Evolutionary conservation across 1,140 invertebrate genomes (phyloP), one percentile per base, ranked within the genome.

Genomic region (Vanessa atalanta): DNA sequence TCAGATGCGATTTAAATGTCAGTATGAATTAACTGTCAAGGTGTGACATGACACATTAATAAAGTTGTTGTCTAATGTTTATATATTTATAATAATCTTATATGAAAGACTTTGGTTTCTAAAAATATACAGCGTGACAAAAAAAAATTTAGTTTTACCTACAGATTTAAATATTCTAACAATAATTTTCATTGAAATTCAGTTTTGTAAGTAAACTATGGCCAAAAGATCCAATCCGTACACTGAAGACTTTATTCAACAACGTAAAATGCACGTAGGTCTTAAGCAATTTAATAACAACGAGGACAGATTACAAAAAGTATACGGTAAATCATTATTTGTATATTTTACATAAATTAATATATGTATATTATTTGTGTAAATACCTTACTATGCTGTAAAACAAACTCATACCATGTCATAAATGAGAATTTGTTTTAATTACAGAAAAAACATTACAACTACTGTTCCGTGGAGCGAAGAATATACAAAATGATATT

Each of bases 231-330:
- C 86, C 20, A 90, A 92, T 77, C 90, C 90, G 15, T 92, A 80
- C 53, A 69, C 71, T 23, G 90, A 90, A 64, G 90, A 90, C 66
- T 90, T 79, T 73, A 67, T 90, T 51, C 83, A 81, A 8, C 88
- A 92, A 84, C 87, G 87, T 47, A 92, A 92, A 88, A 78, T 83
- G 53, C 83, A 90, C 65, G 71, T 90, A 20, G 83, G 87, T 16
- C 43, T 89, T 6, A 92, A 91, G 72, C 86, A 89, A 75, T 88
- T 88, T 65, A 90, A 89, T 64, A 92, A 92, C 77, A 92, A 90
- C 73, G 83, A 90, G 76, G 80, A 87, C 48, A 79, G 84, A 76
- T 67, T 92, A 15, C 75, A 87, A 74, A 85, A 87, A 85, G 85
- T 92, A 70, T 90, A 90, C 43, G 88, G 88, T 92, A 31, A 31